Base-by-base conservation (phyloP, 2,113 vertebrate genomes). In the Gopherus evgoodei region DNA sequence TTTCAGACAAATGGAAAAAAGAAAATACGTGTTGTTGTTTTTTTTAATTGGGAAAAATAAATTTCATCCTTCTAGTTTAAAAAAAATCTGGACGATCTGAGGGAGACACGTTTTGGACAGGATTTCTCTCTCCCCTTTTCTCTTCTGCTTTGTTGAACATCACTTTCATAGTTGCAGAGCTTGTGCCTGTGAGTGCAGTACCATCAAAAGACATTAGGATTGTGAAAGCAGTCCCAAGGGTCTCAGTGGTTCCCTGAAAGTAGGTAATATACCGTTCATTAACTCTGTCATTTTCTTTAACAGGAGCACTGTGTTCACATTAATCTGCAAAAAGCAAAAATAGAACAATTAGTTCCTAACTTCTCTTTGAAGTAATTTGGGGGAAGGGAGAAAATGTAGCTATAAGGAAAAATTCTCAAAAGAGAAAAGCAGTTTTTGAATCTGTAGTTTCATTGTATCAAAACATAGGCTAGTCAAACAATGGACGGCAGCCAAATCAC, bases 401-500 rank as follows among this genome's bases (percentile, higher is more conserved):
- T n/a, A 29, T 24, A 31, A 92, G 82, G 35, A 92, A 6, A 49
- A 79, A 88, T 0, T 8, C 22, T 47, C 27, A 42, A 72, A 69
- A 49, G 31, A 25, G 16, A 86, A 42, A 21, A 72, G 4, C 42
- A 50, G n/a, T 14, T 52, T 81, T 38, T 78, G 79, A 6, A 13
- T 50, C 49, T n/a, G 27, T 57, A 57, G 9, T 92, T 38, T 84
- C 85, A 91, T 47, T 57, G 65, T 76, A 29, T 50, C 84, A 54
- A 54, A 54, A 81, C 65, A 47, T 50, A 42, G 0, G 1, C 81
- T 88, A 25, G 0, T 3, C 59, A 78, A 89, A 76, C 76, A 49
- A 49, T 87, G 90, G 87, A 88, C 59, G 79, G 22, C 21, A 78
- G 89, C 88, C 86, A 87, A 38, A 91, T 86, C 93, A 94, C 93